Conservation (phyloP, 2,888 invertebrate genomes). For the Cosmia trapezina region DNA sequence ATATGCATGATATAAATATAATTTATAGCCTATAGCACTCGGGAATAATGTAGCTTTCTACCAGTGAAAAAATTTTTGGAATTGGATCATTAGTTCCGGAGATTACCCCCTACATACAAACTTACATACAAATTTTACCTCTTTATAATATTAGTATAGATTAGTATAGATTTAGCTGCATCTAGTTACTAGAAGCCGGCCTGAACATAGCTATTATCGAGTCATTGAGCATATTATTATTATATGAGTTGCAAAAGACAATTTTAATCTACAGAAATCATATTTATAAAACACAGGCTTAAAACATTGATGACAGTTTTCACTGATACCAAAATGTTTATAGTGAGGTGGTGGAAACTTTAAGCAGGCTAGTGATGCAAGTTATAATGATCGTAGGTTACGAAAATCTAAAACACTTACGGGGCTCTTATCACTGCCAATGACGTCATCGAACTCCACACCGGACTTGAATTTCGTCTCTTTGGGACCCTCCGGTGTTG, state of each 20-base stretch:
- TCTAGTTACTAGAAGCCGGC: too few species aligned
- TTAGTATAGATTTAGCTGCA: too few species aligned
- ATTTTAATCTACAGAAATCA: not conserved
- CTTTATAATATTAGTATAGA: too few species aligned
- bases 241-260: not conserved
- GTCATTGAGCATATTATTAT: not conserved
- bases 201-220: not conserved
- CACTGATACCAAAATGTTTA: not conserved
- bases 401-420: conserved; percentile 18
- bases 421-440: conserved; percentile 46
- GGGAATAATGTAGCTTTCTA: too few species aligned
- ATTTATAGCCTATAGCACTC: too few species aligned
- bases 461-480: conserved; percentile 73
- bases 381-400: too few species aligned
- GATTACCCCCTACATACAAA: too few species aligned
- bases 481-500: conserved; percentile 40
- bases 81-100: too few species aligned
- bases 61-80: too few species aligned
- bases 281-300: not conserved
- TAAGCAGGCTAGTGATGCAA: not conserved
- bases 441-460: conserved; percentile 71
- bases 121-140: too few species aligned
- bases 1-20: too few species aligned
- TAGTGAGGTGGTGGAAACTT: not conserved
- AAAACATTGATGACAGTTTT: not conserved